These are phyloP conservation scores for Cryptotis parvus DNA, from an alignment of 2,113 vertebrate species.

Conservation along the genomic window DNA sequence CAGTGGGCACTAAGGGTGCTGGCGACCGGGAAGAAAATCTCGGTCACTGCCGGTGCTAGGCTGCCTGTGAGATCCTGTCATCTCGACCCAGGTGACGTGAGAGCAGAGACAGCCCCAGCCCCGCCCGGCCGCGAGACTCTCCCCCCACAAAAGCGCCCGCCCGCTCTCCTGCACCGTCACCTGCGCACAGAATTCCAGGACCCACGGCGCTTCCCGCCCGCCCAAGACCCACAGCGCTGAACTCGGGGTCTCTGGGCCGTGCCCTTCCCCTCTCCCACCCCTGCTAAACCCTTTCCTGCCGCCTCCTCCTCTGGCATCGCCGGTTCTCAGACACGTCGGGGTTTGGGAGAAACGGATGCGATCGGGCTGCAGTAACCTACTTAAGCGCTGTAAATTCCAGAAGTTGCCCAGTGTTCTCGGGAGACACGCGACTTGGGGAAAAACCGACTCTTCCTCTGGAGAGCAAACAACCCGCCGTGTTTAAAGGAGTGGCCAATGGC, in stretches of 20 bases:
- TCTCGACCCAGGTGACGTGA: background rate
- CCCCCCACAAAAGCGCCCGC: background rate
- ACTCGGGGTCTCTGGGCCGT: background rate
- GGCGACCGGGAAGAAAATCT: too few species aligned
- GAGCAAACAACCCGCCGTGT: background rate
- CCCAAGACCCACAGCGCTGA: too few species aligned
- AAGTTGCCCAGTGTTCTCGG: background rate
- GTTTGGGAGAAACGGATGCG: background rate
- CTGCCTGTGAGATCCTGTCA: constrained; percentile 1
- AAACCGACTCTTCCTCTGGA: background rate
- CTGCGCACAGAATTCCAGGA: accelerated
- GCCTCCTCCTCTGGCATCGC: background rate
- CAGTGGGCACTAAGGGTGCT: background rate
- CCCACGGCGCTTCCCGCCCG: too few species aligned
- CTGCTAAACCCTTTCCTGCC: background rate
- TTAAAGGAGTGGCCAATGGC: background rate
- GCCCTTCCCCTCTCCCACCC: background rate
- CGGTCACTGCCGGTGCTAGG: background rate
- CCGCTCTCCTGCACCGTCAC: accelerated
- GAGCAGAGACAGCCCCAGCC: background rate
- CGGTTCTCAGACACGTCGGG: background rate
- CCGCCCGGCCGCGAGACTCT: background rate
- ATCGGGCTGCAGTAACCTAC: background rate
- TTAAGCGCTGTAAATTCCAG: constrained; percentile 29
- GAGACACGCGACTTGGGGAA: background rate